Percentiles rank a stretch among this genome's conserved stretches.
Conservation (phyloP, 2,888 invertebrate species). For the Trypoxylon attenuatum region DNA sequence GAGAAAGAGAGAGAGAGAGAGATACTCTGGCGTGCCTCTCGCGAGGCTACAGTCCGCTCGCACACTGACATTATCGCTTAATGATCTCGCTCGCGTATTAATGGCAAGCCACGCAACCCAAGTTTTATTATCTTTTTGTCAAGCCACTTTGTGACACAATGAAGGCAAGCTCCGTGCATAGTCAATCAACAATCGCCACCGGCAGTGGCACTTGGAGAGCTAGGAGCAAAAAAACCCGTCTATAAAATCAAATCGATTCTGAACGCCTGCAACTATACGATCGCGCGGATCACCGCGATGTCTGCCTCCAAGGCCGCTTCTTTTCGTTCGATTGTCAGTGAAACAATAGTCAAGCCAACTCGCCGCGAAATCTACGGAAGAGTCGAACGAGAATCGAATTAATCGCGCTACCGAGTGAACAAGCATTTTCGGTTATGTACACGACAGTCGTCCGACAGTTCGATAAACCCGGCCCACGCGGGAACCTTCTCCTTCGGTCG, state of each 20-base stretch:
- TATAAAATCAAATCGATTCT: background rate
- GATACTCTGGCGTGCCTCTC: too few species aligned
- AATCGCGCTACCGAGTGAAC: background rate
- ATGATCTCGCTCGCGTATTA: slow-evolving; percentile 31
- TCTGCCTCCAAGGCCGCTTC: background rate
- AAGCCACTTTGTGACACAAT: slow-evolving; percentile 27
- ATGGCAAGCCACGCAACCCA: slow-evolving; percentile 14
- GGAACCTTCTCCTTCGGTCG: background rate
- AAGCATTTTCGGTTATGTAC: too few species aligned
- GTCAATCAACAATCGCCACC: background rate
- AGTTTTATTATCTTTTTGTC: slow-evolving; percentile 30
- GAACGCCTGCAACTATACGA: background rate
- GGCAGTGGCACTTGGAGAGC: background rate
- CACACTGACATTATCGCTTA: slow-evolving; percentile 21
- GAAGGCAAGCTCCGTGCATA: slow-evolving; percentile 1
- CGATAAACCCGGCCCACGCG: background rate
- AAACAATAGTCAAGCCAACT: too few species aligned
- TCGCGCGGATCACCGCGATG: background rate
- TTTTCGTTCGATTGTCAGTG: background rate
- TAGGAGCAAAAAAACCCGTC: background rate
- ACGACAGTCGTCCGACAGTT: background rate
- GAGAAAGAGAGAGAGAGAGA: background rate
- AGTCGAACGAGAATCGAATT: background rate
- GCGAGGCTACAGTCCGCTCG: background rate
- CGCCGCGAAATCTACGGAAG: too few species aligned